Evolutionary conservation across 2,888 invertebrate genomes (phyloP).

Genomic region (Parnassius glacialis): DNA sequence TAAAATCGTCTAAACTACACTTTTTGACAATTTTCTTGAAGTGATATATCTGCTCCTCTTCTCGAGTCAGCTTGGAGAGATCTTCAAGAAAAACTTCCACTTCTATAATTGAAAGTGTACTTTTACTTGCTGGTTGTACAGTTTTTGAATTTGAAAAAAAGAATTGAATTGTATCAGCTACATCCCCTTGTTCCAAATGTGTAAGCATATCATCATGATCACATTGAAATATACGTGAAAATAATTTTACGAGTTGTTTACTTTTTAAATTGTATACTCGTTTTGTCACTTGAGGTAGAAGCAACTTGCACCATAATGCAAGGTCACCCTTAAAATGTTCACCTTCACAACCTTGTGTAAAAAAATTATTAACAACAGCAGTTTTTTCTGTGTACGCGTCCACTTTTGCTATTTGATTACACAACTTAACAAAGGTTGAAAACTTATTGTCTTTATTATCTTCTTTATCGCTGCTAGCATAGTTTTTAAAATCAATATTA

Average conservation of each 20-base stretch:
- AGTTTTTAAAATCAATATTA: constrained; percentile 19
- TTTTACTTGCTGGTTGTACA: constrained; percentile 83
- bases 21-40: constrained; percentile 87
- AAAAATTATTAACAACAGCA: constrained; percentile 84
- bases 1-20: constrained; percentile 91
- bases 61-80: constrained; percentile 88
- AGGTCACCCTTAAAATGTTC: constrained; percentile 88
- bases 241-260: constrained; percentile 94
- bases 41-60: constrained; percentile 91
- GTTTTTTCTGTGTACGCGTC: constrained; percentile 92
- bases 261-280: constrained; percentile 95
- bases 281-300: constrained; percentile 91
- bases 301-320: constrained; percentile 88
- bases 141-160: constrained; percentile 86
- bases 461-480: constrained; percentile 31
- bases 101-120: constrained; percentile 86
- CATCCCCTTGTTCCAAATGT: constrained; percentile 93
- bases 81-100: constrained; percentile 88
- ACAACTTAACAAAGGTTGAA: constrained; percentile 87
- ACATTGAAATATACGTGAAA: constrained; percentile 88
- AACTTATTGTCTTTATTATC: constrained; percentile 85
- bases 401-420: constrained; percentile 88
- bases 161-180: constrained; percentile 90
- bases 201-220: constrained; percentile 91
- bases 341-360: constrained; percentile 82